phyloP scores from a whole-genome alignment of 2,888 invertebrate genomes.

The Hyposoter dolosus region DNA sequence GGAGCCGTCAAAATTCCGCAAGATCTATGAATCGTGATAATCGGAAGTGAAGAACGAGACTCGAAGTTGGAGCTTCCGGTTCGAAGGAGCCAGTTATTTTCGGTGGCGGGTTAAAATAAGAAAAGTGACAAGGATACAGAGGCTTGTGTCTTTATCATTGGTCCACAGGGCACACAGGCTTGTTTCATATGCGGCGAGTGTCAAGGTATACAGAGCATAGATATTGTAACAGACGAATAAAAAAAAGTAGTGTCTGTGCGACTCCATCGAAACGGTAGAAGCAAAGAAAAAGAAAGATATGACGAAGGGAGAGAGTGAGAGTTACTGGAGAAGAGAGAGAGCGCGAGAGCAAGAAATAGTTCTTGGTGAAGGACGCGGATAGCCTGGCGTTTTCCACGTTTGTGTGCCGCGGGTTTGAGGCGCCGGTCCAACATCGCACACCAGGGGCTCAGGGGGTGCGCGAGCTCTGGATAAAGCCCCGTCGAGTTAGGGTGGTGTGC shows the following conservation, averaged over 20 bases:
- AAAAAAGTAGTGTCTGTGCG: constrained; percentile 35
- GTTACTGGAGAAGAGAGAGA: constrained; percentile 13
- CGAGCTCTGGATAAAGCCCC: constrained; percentile 56
- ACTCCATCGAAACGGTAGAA: constrained; percentile 5
- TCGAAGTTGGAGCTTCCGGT: background rate
- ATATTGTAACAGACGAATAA: constrained; percentile 33
- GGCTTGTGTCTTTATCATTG: constrained; percentile 23
- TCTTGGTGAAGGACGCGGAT: constrained; percentile 40
- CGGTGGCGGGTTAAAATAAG: background rate
- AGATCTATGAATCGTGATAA: background rate
- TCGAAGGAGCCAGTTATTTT: background rate
- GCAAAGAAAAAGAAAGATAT: constrained; percentile 14
- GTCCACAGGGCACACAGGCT: constrained; percentile 15
- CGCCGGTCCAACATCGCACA: constrained; percentile 63
- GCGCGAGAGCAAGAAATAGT: constrained; percentile 38
- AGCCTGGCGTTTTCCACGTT: constrained; percentile 55
- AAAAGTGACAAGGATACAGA: constrained; percentile 10
- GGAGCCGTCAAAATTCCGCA: background rate
- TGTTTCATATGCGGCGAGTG: constrained; percentile 35
- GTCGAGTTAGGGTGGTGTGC: constrained; percentile 38
- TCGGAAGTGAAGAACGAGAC: background rate
- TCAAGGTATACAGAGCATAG: constrained; percentile 13
- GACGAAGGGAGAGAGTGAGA: background rate
- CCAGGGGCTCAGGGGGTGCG: constrained; percentile 58
- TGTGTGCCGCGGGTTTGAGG: constrained; percentile 55